phyloP scores from a whole-genome alignment of 2,888 invertebrate genomes.

The Tiliacea citrago region DNA sequence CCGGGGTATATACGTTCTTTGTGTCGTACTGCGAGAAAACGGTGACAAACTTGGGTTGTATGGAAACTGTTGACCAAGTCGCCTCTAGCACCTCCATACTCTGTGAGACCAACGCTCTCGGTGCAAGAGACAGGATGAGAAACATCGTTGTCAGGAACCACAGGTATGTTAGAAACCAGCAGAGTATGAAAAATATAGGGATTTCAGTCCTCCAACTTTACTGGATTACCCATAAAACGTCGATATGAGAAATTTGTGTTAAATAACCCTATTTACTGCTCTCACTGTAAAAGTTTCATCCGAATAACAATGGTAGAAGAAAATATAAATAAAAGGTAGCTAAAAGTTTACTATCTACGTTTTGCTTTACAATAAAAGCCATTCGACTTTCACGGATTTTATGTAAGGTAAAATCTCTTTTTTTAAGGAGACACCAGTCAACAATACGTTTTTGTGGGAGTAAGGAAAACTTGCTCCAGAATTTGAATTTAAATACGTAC shows the following conservation, averaged over 20 bases:
- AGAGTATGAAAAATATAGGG: background rate
- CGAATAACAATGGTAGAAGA: slow-evolving; percentile 26
- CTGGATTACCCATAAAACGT: background rate
- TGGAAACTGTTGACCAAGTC: background rate
- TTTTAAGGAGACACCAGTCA: slow-evolving; percentile 3
- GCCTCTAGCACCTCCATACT: background rate
- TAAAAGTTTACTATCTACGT: slow-evolving; percentile 15
- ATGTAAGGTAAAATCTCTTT: slow-evolving; percentile 10
- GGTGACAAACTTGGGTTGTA: background rate
- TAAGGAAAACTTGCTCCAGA: background rate
- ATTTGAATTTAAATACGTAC: slow-evolving; percentile 34
- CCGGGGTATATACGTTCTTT: too few species aligned
- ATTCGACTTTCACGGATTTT: slow-evolving; percentile 28
- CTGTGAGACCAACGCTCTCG: background rate
- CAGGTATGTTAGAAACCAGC: background rate
- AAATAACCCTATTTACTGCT: slow-evolving; percentile 1
- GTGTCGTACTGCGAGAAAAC: background rate
- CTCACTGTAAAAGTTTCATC: slow-evolving; percentile 27
- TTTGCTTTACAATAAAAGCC: slow-evolving; percentile 23
- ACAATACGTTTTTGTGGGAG: slow-evolving; percentile 7
- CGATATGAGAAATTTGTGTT: background rate
- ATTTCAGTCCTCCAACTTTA: background rate
- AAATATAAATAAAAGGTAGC: slow-evolving; percentile 35
- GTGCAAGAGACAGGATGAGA: background rate
- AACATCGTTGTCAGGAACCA: too few species aligned